Conservation (phyloP, 2,888 invertebrate genomes). For the Coenonympha arcania region DNA sequence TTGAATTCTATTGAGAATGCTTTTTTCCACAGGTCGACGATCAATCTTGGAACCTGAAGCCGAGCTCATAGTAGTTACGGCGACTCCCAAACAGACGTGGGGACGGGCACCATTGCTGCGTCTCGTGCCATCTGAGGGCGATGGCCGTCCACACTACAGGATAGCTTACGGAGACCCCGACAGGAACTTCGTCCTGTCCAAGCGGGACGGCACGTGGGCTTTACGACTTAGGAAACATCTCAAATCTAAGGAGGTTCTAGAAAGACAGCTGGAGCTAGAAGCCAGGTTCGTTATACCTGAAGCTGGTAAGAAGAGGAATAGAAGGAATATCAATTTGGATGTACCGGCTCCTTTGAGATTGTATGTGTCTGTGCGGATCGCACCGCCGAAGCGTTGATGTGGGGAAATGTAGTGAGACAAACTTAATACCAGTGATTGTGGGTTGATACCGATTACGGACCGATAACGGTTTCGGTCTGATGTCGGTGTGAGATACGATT, state of each 20-base stretch:
- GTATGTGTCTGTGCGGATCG: conserved; percentile 55
- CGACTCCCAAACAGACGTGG: conserved; percentile 54
- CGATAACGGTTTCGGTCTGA: not conserved
- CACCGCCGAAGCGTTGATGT: conserved; percentile 39
- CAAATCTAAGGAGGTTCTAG: conserved; percentile 35
- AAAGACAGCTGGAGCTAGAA: conserved; percentile 58
- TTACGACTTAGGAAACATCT: conserved; percentile 50
- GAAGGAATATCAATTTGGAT: conserved; percentile 33
- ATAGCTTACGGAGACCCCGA: conserved; percentile 53
- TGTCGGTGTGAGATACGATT: too few relatives aligned
- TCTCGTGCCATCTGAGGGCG: conserved; percentile 52
- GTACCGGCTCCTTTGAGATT: conserved; percentile 53
- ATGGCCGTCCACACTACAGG: conserved; percentile 56
- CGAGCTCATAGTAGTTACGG: conserved; percentile 52
- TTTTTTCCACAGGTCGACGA: conserved; percentile 47
- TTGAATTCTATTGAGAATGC: too few relatives aligned
- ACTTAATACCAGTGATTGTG: conserved; percentile 2
- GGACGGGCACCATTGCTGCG: conserved; percentile 57
- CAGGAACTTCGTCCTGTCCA: conserved; percentile 50
- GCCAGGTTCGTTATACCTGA: conserved; percentile 53
- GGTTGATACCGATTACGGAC: not conserved
- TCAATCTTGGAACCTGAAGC: conserved; percentile 56
- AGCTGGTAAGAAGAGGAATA: conserved; percentile 27
- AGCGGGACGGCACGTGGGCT: conserved; percentile 60
- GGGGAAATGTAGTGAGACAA: conserved; percentile 10